Evolutionary conservation across 2,888 invertebrate species (phyloP).

Genomic region (Acheta domesticus): DNA sequence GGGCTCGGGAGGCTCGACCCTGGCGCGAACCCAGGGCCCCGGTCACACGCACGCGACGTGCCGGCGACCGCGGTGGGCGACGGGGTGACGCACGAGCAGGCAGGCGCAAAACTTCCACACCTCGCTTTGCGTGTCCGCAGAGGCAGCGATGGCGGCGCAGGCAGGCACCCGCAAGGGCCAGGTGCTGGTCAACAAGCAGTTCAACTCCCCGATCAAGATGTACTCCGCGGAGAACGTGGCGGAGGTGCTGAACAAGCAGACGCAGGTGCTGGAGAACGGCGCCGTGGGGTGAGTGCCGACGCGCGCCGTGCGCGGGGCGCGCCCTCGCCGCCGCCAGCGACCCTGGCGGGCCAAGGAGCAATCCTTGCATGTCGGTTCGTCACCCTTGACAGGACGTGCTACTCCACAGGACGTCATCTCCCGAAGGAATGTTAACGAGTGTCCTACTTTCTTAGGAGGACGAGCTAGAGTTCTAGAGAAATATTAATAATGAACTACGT

Average conservation of each 20-base stretch:
- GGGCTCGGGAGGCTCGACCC: not conserved
- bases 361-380: no score
- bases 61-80: not conserved
- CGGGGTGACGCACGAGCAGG: not conserved
- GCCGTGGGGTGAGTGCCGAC: slow-evolving; percentile 67
- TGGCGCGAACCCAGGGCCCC: not conserved
- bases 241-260: slow-evolving; percentile 74
- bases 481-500: no score
- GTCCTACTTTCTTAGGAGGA: no score
- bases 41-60: not conserved
- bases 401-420: no score
- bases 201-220: slow-evolving; percentile 82
- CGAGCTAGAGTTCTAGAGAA: no score
- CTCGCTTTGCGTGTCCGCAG: not conserved
- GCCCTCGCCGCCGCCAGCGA: not conserved
- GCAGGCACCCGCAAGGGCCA: not conserved
- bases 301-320: not conserved
- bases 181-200: slow-evolving; percentile 79
- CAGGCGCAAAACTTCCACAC: not conserved
- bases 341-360: no score
- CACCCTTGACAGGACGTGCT: no score
- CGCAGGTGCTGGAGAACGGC: slow-evolving; percentile 73
- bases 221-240: slow-evolving; percentile 78
- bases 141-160: not conserved
- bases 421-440: no score